Percentiles rank a stretch among this genome's conserved stretches.
These are phyloP conservation scores for Cryptus viduatorius DNA, from an alignment of 2,888 invertebrate species.

Conservation along the genomic window DNA sequence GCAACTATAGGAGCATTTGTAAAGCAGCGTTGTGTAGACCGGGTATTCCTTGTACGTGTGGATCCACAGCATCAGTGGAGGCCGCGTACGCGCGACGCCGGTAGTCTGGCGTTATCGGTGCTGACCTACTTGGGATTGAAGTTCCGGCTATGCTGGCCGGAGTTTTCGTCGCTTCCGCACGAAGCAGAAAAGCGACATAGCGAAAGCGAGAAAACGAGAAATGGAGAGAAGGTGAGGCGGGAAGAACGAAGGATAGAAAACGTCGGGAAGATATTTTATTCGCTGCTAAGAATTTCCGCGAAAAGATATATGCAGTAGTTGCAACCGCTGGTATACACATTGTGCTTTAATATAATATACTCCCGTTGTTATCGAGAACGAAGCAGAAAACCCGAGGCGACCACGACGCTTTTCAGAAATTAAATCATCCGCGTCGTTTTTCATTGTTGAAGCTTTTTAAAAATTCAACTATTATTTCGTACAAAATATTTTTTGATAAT, in stretches of 20 bases:
- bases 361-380: conserved; percentile 32
- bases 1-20: conserved; percentile 45
- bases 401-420: conserved; percentile 1
- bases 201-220: conserved; percentile 7
- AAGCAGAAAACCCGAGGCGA: not conserved
- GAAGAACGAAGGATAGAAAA: conserved; percentile 43
- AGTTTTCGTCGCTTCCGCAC: conserved; percentile 65
- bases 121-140: conserved; percentile 68
- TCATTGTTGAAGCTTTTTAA: not conserved
- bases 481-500: not conserved
- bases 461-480: not conserved
- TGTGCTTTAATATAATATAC: conserved; percentile 1
- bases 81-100: conserved; percentile 58
- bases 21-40: conserved; percentile 25
- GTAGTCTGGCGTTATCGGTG: conserved; percentile 64
- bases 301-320: conserved; percentile 43
- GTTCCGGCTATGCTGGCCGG: conserved; percentile 61
- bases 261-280: conserved; percentile 62
- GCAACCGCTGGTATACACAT: conserved; percentile 8
- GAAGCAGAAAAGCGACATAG: conserved; percentile 54
- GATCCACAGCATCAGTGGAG: conserved; percentile 28
- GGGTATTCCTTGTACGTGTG: conserved; percentile 7
- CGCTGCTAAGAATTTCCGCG: conserved; percentile 60
- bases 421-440: not conserved
- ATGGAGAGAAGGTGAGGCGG: conserved; percentile 22